These are phyloP conservation scores for Muscicapa adusta DNA, from an alignment of 2,113 vertebrate genomes.

Conservation along the genomic window DNA sequence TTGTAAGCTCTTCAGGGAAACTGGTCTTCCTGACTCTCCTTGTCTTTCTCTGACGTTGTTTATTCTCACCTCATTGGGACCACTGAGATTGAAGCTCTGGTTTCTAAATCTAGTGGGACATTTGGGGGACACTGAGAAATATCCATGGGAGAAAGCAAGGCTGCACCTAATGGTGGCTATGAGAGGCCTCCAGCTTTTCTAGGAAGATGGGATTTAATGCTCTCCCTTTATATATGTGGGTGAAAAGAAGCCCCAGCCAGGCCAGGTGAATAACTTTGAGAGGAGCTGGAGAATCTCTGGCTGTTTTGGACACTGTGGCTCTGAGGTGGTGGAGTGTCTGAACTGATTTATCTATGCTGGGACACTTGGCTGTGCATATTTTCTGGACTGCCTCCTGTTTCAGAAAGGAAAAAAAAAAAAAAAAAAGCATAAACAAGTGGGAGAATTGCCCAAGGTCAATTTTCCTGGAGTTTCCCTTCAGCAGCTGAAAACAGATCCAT, in stretches of 20 bases:
- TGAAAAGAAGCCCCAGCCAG: neutral
- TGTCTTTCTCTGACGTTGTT: neutral
- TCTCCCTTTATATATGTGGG: neutral
- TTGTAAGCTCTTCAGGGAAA: neutral
- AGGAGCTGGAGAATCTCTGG: neutral
- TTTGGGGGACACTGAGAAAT: neutral
- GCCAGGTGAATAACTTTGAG: neutral
- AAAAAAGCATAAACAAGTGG: neutral
- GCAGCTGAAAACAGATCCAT: slow-evolving; percentile 4
- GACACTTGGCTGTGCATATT: neutral
- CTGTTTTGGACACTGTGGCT: neutral
- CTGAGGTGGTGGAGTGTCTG: neutral
- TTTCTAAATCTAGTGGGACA: neutral
- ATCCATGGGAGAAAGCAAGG: neutral
- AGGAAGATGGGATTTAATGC: neutral
- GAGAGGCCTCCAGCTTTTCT: neutral
- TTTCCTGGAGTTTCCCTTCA: slow-evolving; percentile 36
- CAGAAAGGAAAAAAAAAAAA: neutral
- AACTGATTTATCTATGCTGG: neutral
- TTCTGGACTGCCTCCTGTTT: neutral
- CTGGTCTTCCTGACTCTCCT: neutral
- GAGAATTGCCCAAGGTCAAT: neutral
- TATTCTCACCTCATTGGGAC: neutral
- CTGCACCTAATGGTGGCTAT: neutral
- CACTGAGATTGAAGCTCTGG: neutral